Evolutionary conservation across 2,888 invertebrate genomes (phyloP), one percentile per base, ranked within the genome.

Genomic region (Petrophora chlorosata): DNA sequence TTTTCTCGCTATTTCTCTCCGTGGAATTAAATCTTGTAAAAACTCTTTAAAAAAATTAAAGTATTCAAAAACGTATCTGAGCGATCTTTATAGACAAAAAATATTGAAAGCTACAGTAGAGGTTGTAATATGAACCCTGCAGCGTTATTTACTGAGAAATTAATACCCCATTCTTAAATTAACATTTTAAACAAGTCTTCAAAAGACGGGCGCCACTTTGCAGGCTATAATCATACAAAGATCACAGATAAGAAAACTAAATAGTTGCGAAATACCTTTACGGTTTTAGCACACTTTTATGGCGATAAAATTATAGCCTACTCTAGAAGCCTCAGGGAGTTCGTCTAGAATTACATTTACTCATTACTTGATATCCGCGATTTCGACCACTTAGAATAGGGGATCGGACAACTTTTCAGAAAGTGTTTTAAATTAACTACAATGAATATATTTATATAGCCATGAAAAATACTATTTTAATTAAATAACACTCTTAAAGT

Each of bases 121-220:
- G 23, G 23, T 41, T 41, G 42, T 42, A 38, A 48, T 19, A 28
- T 26, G 30, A 48, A 33, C 32, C 32, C 48, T 42, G 12, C 26
- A 48, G 48, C 36, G 26, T 23, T 39, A 40, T 39, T 39, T 14
- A 16, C 43, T 26, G 23, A 33, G 33, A 49, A 43, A 40, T 34
- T 29, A 43, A 40, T 34, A 23, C 2, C 3, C 17, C 33, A 23
- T 50, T 53, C 47, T 33, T 47, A 35, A 47, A 60, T 56, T 51
- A 52, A 44, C 54, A 59, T 59, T 47, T 49, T 45, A 54, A 47
- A 46, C 44, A 29, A 41, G 39, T 35, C 39, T 47, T 42, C 39
- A 49, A 9, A 43, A 45, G 35, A 53, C n/a, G n/a, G 54, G 49
- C 57, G 56, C 55, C 47, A 35, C 23, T 35, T 41, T 19, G 48